Base-by-base conservation (phyloP, 2,113 vertebrate genomes). In the Psammodynastes pulverulentus region DNA sequence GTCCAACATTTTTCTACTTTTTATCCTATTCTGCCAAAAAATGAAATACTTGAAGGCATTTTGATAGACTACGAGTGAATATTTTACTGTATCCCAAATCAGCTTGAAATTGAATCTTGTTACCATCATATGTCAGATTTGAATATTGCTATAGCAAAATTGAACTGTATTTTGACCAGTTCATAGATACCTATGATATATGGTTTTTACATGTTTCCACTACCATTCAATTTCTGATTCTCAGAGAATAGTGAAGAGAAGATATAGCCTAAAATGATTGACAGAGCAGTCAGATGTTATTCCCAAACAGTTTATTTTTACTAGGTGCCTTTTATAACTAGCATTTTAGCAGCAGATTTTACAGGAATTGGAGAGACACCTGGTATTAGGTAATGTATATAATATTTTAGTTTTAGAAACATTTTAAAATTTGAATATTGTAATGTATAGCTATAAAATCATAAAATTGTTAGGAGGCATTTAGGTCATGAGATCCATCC, bases 311-410 rank as follows among this genome's bases (percentile, higher is more conserved):
- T 45, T 86, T 13, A 2, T 49, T 67, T 67, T 67, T n/a, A 67
- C 29, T 29, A 67, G 62, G 46, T 86, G 45, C 13, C 45, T 86
- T n/a, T n/a, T 46, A 84, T 84, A 86, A 15, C 84, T 48, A 26
- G 84, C 48, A 26, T 86, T 86, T 48, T 48, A 48, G 9, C 49
- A 45, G 84, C 45, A 46, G 84, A 48, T 46, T 10, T 24, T 46
- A 26, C 24, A 85, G 23, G 43, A 45, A 85, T 12, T 85, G 24
- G 24, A 24, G 19, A 45, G 21, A 9, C 34, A 67, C 29, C 62
- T 67, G 56, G 26, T 62, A 29, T 62, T 67, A 67, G 29, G 29
- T 67, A 67, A 91, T 45, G 90, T 87, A 13, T 95, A 93, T 53
- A 90, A 53, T 52, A n/a, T 93, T 89, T 72, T 52, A 62, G 58